Percentiles rank a stretch among this genome's conserved stretches.
These are phyloP conservation scores for Mechanitis mazaeus DNA, from an alignment of 2,888 invertebrate genomes.

Conservation along the genomic window DNA sequence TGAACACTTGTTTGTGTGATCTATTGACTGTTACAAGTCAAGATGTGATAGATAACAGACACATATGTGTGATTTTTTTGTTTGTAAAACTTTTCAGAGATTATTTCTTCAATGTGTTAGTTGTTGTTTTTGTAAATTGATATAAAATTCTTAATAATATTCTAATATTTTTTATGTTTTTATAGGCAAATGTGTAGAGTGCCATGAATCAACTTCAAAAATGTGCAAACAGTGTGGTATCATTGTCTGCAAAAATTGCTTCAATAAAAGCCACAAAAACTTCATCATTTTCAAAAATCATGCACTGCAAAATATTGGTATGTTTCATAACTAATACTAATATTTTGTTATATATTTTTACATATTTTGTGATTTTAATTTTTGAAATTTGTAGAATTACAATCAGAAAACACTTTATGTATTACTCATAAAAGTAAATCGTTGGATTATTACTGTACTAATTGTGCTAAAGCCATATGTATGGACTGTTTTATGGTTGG, in stretches of 20 bases:
- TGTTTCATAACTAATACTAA: background rate
- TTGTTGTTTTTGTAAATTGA: slow-evolving; percentile 28
- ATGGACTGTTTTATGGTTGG: slow-evolving; percentile 67
- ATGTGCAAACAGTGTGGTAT: slow-evolving; percentile 62
- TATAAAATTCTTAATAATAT: slow-evolving; percentile 5
- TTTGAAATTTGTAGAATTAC: slow-evolving; percentile 35
- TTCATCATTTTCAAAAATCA: slow-evolving; percentile 66
- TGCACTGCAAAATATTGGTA: slow-evolving; percentile 47
- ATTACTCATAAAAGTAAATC: slow-evolving; percentile 51
- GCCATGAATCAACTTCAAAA: slow-evolving; percentile 47
- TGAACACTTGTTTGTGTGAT: too few species aligned
- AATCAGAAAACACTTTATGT: slow-evolving; percentile 40
- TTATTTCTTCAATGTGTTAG: background rate
- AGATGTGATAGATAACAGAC: too few species aligned
- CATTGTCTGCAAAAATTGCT: slow-evolving; percentile 58
- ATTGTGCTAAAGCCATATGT: slow-evolving; percentile 58
- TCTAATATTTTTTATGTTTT: slow-evolving; percentile 12
- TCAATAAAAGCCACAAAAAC: slow-evolving; percentile 62
- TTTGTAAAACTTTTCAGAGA: background rate
- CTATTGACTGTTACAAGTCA: too few species aligned
- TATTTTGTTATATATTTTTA: slow-evolving; percentile 1
- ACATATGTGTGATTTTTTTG: too few species aligned
- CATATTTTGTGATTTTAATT: slow-evolving; percentile 11
- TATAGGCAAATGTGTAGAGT: slow-evolving; percentile 58
- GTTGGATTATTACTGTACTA: slow-evolving; percentile 62